Percentiles rank a stretch among this genome's conserved stretches.
Evolutionary conservation across 2,888 invertebrate genomes (phyloP).

Genomic region (Leptinotarsa peninsularis): DNA sequence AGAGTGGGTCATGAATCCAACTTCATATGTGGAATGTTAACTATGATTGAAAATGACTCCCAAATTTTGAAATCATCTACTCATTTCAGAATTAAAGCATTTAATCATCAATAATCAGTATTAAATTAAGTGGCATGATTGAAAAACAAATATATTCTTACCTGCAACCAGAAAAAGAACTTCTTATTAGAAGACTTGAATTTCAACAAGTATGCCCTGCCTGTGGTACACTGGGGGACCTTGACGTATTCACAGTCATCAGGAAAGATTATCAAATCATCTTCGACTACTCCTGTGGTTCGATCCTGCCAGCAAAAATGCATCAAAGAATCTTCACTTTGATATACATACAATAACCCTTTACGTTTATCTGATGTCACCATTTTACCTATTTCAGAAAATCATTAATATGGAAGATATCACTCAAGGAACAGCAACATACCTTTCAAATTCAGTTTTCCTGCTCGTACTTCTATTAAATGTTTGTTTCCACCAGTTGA

Average conservation of each 20-base stretch:
- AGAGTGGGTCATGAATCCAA: no score
- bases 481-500: constrained; percentile 88
- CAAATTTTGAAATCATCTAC: no score
- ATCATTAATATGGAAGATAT: background rate
- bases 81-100: no score
- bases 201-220: constrained; percentile 94
- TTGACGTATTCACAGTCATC: constrained; percentile 98
- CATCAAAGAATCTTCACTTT: constrained; percentile 97
- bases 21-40: no score
- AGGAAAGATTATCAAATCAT: constrained; percentile 98
- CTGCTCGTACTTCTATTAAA: constrained; percentile 94
- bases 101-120: no score
- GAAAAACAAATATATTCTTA: constrained; percentile 58
- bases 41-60: no score
- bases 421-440: constrained; percentile 56
- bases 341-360: constrained; percentile 93
- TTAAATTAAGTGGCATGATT: no score
- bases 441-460: constrained; percentile 94
- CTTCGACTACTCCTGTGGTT: constrained; percentile 88
- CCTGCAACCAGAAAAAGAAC: constrained; percentile 99
- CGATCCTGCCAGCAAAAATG: constrained; percentile 99
- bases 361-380: constrained; percentile 95
- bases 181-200: constrained; percentile 95
- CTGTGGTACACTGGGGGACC: constrained; percentile 95
- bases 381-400: constrained; percentile 71